Evolutionary conservation across 2,113 vertebrate genomes (phyloP).

Genomic region (Vimba vimba): DNA sequence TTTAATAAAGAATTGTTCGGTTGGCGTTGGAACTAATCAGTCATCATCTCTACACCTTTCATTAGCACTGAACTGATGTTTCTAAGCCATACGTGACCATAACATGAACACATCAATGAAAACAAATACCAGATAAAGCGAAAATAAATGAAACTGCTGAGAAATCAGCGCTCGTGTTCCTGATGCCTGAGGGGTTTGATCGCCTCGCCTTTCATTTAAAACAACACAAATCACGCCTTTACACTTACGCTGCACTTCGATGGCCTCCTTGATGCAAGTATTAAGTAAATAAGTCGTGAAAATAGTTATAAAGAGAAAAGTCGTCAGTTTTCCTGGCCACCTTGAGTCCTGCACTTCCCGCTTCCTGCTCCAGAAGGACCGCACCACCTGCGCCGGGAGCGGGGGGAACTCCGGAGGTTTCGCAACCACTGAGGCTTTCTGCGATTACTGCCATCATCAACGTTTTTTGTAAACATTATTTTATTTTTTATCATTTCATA

Average conservation of each 20-base stretch:
- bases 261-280: background rate
- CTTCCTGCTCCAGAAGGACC: slow-evolving; percentile 34
- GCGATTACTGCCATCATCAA: background rate
- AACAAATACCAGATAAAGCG: no score
- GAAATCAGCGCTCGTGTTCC: background rate
- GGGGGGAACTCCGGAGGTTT: background rate
- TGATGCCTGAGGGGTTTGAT: background rate
- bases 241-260: background rate
- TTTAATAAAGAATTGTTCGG: no score
- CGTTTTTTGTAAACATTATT: background rate
- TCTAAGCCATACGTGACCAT: background rate
- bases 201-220: background rate
- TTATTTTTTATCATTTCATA: background rate
- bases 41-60: background rate
- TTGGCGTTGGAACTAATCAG: background rate
- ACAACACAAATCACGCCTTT: background rate
- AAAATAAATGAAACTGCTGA: background rate
- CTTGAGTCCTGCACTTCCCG: slow-evolving; percentile 12
- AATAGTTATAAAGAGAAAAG: background rate
- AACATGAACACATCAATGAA: no score
- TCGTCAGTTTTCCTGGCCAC: background rate
- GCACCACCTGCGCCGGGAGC: slow-evolving; percentile 34
- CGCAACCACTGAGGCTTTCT: background rate
- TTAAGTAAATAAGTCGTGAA: background rate
- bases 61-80: background rate